Evolutionary conservation across 2,797 vertebrate genomes (phyloP).

Genomic region (Morus bassanus): DNA sequence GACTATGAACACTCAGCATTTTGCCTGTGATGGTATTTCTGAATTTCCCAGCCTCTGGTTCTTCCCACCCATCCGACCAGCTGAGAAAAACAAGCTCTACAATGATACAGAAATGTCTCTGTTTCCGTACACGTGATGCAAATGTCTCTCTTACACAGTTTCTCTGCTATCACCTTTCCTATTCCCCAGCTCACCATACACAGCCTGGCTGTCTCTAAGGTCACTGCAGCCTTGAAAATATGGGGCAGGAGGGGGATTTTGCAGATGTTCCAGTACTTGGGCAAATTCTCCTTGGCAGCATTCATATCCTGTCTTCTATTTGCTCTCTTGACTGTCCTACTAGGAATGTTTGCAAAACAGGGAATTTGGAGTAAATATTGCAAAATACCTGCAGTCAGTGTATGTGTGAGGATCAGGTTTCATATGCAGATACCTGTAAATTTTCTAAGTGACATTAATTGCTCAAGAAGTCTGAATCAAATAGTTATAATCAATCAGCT

Average conservation of each 20-base stretch:
- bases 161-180: not conserved
- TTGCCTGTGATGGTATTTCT: not conserved
- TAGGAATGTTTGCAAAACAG: not conserved
- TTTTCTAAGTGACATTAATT: not conserved
- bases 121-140: fast-evolving
- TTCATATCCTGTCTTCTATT: not conserved
- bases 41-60: not conserved
- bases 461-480: not conserved
- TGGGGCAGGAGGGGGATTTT: not conserved
- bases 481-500: not conserved
- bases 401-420: not conserved
- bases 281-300: not conserved
- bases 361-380: not conserved
- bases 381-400: not conserved
- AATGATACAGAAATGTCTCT: not conserved
- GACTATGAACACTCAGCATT: not conserved
- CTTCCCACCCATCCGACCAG: not conserved
- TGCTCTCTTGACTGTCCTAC: not conserved
- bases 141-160: not conserved
- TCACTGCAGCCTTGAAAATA: not conserved
- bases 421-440: not conserved
- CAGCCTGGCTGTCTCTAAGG: not conserved
- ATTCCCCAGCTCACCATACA: not conserved
- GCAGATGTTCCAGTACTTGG: not conserved
- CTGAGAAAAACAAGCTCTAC: not conserved